Conservation (phyloP, 2,888 invertebrate genomes). For the Dermolepida albohirtum region DNA sequence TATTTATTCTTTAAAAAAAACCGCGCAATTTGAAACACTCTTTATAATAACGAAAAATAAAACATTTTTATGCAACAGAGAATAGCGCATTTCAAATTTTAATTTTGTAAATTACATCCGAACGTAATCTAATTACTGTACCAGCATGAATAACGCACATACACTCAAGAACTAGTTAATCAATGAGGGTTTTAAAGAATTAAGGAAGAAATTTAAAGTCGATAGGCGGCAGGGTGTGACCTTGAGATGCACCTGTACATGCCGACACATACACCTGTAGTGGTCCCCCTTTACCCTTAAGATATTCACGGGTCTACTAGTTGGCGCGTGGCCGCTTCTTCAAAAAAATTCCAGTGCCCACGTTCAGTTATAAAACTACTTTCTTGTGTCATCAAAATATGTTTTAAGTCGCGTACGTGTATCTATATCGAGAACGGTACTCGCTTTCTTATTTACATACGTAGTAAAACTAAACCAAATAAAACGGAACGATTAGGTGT, state of each 20-base stretch:
- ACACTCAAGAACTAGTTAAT: conserved; percentile 29
- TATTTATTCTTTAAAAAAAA: too few relatives aligned
- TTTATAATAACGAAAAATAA: too few relatives aligned
- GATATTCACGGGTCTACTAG: conserved; percentile 30
- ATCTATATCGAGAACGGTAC: conserved; percentile 1
- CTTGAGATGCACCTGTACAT: conserved; percentile 62
- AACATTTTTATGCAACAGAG: not conserved
- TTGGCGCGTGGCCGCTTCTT: conserved; percentile 44
- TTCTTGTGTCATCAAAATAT: conserved; percentile 24
- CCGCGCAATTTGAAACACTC: too few relatives aligned
- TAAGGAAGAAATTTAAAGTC: conserved; percentile 45
- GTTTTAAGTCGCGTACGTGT: conserved; percentile 10
- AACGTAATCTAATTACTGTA: conserved; percentile 29
- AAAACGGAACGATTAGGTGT: not conserved
- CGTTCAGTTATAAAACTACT: conserved; percentile 32
- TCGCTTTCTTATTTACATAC: conserved; percentile 15
- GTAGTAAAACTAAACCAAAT: too few relatives aligned
- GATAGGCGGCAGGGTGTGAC: conserved; percentile 50
- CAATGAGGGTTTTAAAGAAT: conserved; percentile 40
- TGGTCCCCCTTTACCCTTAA: conserved; percentile 46
- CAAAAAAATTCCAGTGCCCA: conserved; percentile 28
- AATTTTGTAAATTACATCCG: not conserved
- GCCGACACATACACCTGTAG: conserved; percentile 60
- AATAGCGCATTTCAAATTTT: conserved; percentile 1
- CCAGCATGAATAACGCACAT: conserved; percentile 1